These are phyloP conservation scores for Lateolabrax maculatus DNA, from an alignment of 2,797 vertebrate species.

Conservation along the genomic window DNA sequence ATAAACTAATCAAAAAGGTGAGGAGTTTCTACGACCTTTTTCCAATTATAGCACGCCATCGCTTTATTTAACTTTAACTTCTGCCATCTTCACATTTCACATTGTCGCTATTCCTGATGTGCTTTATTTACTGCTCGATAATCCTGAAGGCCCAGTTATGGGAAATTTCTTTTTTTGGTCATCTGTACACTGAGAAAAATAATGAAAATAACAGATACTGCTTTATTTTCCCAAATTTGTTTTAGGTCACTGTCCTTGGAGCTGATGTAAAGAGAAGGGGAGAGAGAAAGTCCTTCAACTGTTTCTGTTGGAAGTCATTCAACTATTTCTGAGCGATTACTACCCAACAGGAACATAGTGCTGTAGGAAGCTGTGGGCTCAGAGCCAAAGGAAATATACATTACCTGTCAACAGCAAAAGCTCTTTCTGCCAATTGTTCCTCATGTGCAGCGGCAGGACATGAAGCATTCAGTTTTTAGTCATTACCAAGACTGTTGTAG, in stretches of 20 bases:
- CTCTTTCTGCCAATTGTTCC: conserved; percentile 50
- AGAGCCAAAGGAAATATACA: conserved; percentile 44
- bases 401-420: conserved; percentile 39
- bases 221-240: conserved; percentile 40
- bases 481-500: background rate
- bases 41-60: conserved; percentile 1
- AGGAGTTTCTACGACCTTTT: conserved; percentile 28
- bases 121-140: conserved; percentile 34
- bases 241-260: conserved; percentile 38
- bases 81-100: conserved; percentile 37
- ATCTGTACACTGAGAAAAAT: conserved; percentile 8
- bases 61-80: conserved; percentile 41
- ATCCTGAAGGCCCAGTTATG: conserved; percentile 39
- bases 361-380: conserved; percentile 51
- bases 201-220: conserved; percentile 50
- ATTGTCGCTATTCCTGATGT: conserved; percentile 44
- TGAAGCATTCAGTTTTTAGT: background rate
- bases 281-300: conserved; percentile 20
- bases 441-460: conserved; percentile 11
- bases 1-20: conserved; percentile 49
- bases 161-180: conserved; percentile 46
- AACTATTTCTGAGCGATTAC: conserved; percentile 64
- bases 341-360: conserved; percentile 39
- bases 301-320: conserved; percentile 61
- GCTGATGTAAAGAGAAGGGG: conserved; percentile 26